A percentile compares a stretch with the other conserved stretches of the same genome.
phyloP scores from a whole-genome alignment of 2,888 invertebrate species.

The Herminia tarsipennalis region DNA sequence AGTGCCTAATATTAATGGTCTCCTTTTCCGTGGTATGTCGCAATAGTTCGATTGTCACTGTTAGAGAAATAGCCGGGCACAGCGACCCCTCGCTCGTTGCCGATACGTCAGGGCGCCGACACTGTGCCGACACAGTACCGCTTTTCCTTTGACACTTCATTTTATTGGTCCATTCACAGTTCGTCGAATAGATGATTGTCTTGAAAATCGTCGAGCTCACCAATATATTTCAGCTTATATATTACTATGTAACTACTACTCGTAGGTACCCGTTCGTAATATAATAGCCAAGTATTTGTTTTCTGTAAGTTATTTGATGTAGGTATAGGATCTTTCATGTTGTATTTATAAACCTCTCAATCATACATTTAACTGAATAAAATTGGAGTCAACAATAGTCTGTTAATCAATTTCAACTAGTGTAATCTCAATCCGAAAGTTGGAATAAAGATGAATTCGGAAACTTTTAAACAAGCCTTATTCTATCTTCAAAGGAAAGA shows the following conservation, averaged over 20 bases:
- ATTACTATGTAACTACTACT: no score
- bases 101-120: constrained; percentile 46
- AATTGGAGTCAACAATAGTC: neutral
- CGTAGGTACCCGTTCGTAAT: no score
- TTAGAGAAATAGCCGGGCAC: constrained; percentile 49
- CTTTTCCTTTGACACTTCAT: constrained; percentile 59
- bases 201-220: constrained; percentile 37
- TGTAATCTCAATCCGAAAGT: constrained; percentile 23
- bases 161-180: constrained; percentile 63
- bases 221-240: neutral
- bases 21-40: constrained; percentile 34
- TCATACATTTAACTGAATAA: no score
- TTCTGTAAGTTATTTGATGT: no score
- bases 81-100: constrained; percentile 48
- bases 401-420: constrained; percentile 29
- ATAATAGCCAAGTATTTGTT: no score
- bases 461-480: constrained; percentile 42
- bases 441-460: constrained; percentile 36
- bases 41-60: constrained; percentile 41
- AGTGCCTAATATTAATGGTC: constrained; percentile 42
- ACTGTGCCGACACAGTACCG: constrained; percentile 34
- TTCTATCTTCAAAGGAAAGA: constrained; percentile 35
- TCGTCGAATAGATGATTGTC: constrained; percentile 53
- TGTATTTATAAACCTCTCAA: no score
- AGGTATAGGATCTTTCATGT: no score